Evolutionary conservation across 2,888 invertebrate species (phyloP), one percentile per base, ranked within the genome.

Genomic region (Panorpa germanica): DNA sequence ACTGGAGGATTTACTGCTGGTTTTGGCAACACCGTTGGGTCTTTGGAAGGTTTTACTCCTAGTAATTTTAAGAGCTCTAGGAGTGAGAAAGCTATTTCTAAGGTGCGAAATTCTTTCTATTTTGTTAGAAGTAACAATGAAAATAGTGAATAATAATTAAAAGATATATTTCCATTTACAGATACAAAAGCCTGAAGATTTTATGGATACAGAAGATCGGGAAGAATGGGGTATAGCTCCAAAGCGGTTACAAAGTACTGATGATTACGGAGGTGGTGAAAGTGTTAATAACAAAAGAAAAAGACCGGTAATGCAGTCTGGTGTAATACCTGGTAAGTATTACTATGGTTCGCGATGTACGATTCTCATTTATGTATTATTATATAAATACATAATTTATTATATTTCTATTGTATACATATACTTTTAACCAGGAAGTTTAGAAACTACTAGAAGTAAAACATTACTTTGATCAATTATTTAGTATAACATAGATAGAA

Each of bases 1-100:
- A 98, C 96, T 0, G 98, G 98, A 0, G 91, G 69, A 3, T 98
- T 96, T 50, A 90, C 93, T 9, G 98, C 98, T 1, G 98, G 98
- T 1, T 95, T 83, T 46, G 95, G 81, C 48, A 98, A 98, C 48
- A 80, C 90, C 0, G 98, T 98, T 12, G 96, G 93, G 1, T 81
- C 91, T 0, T 68, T 81, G 38, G 93, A 96, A 60, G 95, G 96
- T 28, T 98, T 91, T 86, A 66, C 69, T 7, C 98, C 96, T 0
- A 63, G 75, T 18, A 70, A 73, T 10, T 98, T 95, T 48, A 81
- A 82, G 45, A 96, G 96, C 35, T 85, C 90, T 1, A 62, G 91
- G 6, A 53, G 53, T 2, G 78, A 76, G 33, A 80, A 76, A 41
- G 64, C 67, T 0, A 2, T 32, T 1, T 3, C 39, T 40, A n/a